A percentile compares a stretch with the other conserved stretches of the same genome.
phyloP scores from a whole-genome alignment of 1,140 invertebrate species.

The Yoshiicerus persimilis region DNA sequence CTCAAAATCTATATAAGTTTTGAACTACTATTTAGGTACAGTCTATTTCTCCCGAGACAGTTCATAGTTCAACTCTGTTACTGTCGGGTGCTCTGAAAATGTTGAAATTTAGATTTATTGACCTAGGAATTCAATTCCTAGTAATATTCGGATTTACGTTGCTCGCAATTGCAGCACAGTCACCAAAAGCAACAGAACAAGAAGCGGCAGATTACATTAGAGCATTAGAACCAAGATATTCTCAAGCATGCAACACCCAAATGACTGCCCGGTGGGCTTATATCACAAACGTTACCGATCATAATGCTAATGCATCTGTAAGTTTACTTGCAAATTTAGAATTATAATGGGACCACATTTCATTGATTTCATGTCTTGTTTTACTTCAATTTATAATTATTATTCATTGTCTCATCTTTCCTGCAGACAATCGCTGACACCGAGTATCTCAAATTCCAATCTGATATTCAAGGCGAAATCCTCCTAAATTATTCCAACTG shows the following conservation, averaged over 20 bases:
- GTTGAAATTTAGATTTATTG: background rate
- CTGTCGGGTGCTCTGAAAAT: too few relatives aligned
- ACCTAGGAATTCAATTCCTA: background rate
- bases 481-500: slow-evolving; percentile 32
- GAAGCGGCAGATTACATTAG: background rate
- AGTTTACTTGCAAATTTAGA: too few relatives aligned
- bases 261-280: slow-evolving; percentile 44
- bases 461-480: slow-evolving; percentile 37
- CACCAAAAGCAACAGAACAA: background rate
- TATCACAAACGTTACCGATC: slow-evolving; percentile 43
- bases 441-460: slow-evolving; percentile 33
- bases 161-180: background rate
- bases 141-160: background rate
- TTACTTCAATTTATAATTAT: too few relatives aligned
- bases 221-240: slow-evolving; percentile 36
- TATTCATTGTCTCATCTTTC: background rate
- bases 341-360: too few relatives aligned
- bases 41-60: too few relatives aligned
- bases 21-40: too few relatives aligned
- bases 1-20: too few relatives aligned
- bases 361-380: background rate
- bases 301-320: slow-evolving; percentile 40
- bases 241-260: slow-evolving; percentile 39
- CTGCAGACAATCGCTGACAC: slow-evolving; percentile 28
- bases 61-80: too few relatives aligned